Conservation (phyloP, 2,113 vertebrate species). For the Chinchilla lanigera region DNA sequence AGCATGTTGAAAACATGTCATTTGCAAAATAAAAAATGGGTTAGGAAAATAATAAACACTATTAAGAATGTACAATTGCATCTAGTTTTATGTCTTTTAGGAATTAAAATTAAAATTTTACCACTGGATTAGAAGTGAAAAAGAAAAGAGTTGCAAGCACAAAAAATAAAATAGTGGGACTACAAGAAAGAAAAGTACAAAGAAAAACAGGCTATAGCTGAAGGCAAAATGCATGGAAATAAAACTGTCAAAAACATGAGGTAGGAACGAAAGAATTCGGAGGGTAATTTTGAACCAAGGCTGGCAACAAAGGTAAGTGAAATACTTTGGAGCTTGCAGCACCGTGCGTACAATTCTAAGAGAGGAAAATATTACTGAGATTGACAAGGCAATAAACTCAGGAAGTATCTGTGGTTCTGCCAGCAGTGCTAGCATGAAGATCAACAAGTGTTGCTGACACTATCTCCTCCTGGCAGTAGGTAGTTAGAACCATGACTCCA, state of each 20-base stretch:
- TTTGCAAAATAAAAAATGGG: conserved; percentile 49
- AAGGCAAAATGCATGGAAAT: background rate
- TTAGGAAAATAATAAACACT: conserved; percentile 25
- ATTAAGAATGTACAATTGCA: background rate
- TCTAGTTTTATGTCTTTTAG: background rate
- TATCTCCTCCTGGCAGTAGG: background rate
- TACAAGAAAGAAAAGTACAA: background rate
- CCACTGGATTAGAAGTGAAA: background rate
- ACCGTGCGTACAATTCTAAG: background rate
- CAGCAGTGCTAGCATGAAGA: background rate
- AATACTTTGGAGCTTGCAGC: background rate
- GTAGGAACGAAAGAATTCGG: background rate
- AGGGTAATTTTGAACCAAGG: background rate
- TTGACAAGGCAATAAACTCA: background rate
- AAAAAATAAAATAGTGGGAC: background rate
- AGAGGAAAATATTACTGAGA: conserved; percentile 10
- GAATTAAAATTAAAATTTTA: conserved; percentile 27
- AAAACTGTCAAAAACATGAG: background rate
- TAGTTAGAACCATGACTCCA: background rate
- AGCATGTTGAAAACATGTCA: conserved; percentile 31
- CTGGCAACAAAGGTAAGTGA: background rate
- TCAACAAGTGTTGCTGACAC: background rate
- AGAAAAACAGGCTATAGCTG: background rate
- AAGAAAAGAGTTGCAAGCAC: background rate
- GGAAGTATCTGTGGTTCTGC: background rate